Conservation (phyloP, 2,113 vertebrate species). For the Siniperca chuatsi region DNA sequence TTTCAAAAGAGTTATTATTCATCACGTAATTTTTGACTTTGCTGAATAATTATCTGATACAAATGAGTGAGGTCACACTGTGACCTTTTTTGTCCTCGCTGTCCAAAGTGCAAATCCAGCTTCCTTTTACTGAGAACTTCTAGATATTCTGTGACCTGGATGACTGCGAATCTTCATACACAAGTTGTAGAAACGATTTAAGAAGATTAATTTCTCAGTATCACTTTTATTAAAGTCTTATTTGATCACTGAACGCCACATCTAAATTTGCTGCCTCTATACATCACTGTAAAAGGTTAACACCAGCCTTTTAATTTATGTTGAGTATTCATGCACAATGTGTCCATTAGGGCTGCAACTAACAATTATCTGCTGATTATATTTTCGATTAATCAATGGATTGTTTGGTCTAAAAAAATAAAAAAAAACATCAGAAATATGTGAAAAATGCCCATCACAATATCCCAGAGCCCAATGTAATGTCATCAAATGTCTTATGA, state of each 20-base stretch:
- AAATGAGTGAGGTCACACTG: not conserved
- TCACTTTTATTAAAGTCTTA: not conserved
- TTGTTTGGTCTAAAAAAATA: not conserved
- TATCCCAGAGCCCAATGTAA: not conserved
- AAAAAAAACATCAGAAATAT: not conserved
- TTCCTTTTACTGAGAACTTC: not conserved
- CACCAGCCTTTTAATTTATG: not conserved
- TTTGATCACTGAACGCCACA: not conserved
- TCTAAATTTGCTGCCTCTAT: not conserved
- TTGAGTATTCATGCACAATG: not conserved
- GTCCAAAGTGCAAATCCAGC: not conserved
- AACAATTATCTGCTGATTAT: not conserved
- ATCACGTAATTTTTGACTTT: not conserved
- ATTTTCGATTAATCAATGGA: no score
- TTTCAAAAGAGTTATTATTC: not conserved
- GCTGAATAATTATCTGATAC: conserved; percentile 11
- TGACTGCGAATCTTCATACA: not conserved
- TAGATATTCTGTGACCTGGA: not conserved
- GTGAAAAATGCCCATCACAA: no score
- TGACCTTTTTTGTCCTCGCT: not conserved
- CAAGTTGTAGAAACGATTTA: not conserved
- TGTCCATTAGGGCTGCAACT: not conserved
- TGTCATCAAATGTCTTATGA: no score
- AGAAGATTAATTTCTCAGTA: not conserved
- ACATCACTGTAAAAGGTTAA: not conserved